Evolutionary conservation across 2,797 vertebrate species (phyloP), one percentile per base, ranked within the genome.

Genomic region (Tauraco hartlaubi): DNA sequence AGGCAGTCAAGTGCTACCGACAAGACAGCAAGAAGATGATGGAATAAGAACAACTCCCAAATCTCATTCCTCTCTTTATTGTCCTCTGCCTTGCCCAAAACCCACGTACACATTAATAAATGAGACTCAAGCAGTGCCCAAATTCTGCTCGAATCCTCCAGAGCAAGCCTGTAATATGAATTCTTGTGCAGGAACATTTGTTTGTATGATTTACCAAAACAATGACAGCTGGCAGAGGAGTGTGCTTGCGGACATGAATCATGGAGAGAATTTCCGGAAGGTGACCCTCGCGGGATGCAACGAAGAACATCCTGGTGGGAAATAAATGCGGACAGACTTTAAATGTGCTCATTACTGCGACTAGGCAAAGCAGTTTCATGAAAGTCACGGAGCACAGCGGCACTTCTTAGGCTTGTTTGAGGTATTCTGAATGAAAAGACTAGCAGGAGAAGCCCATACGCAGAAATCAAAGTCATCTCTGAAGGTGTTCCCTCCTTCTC

Each of bases 281-380:
- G 90, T 99, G 99, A 97, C 99, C 99, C 98, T 99, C 99, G 67
- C 99, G 99, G 62, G 99, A 99, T 4, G 99, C 99, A 80, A 99
- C 99, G 11, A 98, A 99, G 97, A 99, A 99, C 98, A 99, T 99
- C 98, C 99, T 99, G 97, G 92, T 88, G 97, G 85, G 97, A 98
- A 97, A 98, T 84, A 98, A 97, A 98, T 78, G 89, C 74, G 86
- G 94, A 89, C 96, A 97, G 96, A 96, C 84, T 97, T 97, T 96
- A 97, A 97, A 97, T 94, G 94, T 77, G 77, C 95, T 97, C 95
- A 95, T 97, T 97, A 96, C 43, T 87, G 66, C 23, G 74, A 91
- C 81, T 51, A 96, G 10, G 25, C 64, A 92, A 94, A 97, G 88
- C 16, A 1, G 76, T 68, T 96, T 96, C 94, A 26, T 90, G 86